Base-by-base conservation (phyloP, 1,140 invertebrate genomes). In the Dendroctonus valens region DNA sequence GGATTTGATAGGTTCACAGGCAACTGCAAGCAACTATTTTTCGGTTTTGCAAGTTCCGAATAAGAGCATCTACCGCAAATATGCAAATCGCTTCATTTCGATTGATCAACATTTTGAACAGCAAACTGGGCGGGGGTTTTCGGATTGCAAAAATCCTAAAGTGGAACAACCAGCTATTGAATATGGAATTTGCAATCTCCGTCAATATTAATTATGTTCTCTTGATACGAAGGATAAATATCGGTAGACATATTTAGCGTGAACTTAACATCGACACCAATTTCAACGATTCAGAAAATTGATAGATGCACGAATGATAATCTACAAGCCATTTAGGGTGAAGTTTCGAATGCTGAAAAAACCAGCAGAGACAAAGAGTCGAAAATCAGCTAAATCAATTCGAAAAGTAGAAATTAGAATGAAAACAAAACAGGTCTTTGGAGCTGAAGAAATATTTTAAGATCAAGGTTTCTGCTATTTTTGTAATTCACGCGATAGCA, bases 381-480 rank as follows among this genome's bases (percentile, higher is more conserved):
- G 26, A 26, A 26, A 26, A 26, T 3, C 1, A 6, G 7, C n/a
- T 3, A 6, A 40, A 59, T n/a, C 26, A 59, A 11, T 49, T 46
- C 44, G 39, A 40, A 61, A 61, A 61, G 38, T 40, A 61, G 49
- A 52, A 61, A 61, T 59, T 38, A 9, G 48, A n/a, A 26, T 52
- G 42, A 51, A 61, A 51, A 40, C 41, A 37, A 44, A 52, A 63
- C 60, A 63, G 41, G 50, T 53, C n/a, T 57, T 48, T 65, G 11
- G 40, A 41, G 62, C 41, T 46, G 39, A 26, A 26, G 11, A 65
- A 65, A 57, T 65, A 65, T 65, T 57, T 65, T 65, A 65, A 65
- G 62, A 65, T 65, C 62, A 65, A 65, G 62, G 62, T 57, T 57
- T 55, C 26, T 14, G 38, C 44, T 48, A 55, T 65, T 57, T 65